Evolutionary conservation across 1,140 invertebrate genomes (phyloP), one percentile per base, ranked within the genome.

Genomic region (Stegodyphus dumicola): DNA sequence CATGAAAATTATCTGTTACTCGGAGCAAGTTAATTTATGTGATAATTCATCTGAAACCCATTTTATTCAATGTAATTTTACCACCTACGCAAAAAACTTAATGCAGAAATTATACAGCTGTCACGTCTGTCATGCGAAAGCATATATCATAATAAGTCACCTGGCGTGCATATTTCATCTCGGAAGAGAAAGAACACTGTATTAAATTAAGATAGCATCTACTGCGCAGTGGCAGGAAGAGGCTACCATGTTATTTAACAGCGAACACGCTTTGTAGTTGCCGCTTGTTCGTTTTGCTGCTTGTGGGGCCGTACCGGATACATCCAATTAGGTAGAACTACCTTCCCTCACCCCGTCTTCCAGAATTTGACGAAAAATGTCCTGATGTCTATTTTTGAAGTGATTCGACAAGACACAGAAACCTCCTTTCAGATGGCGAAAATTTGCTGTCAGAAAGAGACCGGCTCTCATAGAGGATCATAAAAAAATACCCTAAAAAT

Each of bases 201-300:
- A 60, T 15, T 60, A 60, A 60, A 60, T 60, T 60, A 60, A 60
- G 56, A 60, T 60, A 60, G 56, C 56, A 60, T 60, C 56, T 60
- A 33, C 15, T 60, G 56, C 56, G 15, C 15, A 60, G 56, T 33
- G 15, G 56, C 56, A 60, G 15, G 9, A 60, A 60, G 56, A 60
- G 56, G 9, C 56, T 15, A 60, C 56, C 56, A 15, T 60, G 56
- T 60, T 15, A 60, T 15, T 60, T 15, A 60, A 60, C 56, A 60
- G 5, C 56, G 15, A 9, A 9, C 2, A 11, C 56, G 15, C 56
- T 60, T 60, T 60, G 56, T 60, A 15, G 9, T 60, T 15, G 56
- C 56, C 56, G 56, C 56, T 15, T 11, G 56, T 15, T 60, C 56
- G 56, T 60, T 60, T 60, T 15, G 9, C 56, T 60, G 15, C 56